A percentile compares a stretch with the other conserved stretches of the same genome.
These are phyloP conservation scores for Tinamus major DNA, from an alignment of 2,797 vertebrate species.

Conservation along the genomic window DNA sequence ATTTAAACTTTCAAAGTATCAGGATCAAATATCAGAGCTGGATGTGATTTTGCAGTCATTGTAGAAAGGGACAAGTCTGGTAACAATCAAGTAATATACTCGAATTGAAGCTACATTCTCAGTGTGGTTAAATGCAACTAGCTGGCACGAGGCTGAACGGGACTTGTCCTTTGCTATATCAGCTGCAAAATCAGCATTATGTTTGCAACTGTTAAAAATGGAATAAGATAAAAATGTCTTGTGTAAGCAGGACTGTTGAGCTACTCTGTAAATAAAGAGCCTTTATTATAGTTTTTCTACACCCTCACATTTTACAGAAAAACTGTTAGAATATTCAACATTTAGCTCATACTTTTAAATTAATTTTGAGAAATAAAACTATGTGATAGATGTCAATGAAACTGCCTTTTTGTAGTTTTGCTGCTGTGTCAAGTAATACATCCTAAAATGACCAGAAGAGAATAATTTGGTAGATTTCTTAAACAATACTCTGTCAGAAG, in stretches of 20 bases:
- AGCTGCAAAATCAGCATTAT: conserved; percentile 37
- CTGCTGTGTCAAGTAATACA: neutral
- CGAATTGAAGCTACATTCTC: neutral
- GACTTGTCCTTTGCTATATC: conserved; percentile 22
- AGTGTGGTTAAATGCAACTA: neutral
- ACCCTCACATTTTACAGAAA: neutral
- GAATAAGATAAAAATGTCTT: conserved; percentile 8
- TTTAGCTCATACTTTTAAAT: neutral
- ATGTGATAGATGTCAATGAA: neutral
- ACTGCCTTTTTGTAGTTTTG: neutral
- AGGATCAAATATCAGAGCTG: neutral
- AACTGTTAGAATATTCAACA: neutral
- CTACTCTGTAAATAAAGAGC: neutral
- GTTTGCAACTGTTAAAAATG: conserved; percentile 27
- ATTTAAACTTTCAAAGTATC: neutral
- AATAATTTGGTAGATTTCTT: neutral
- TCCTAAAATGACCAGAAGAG: neutral
- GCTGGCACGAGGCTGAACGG: neutral
- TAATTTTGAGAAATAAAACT: neutral
- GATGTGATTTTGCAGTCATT: neutral
- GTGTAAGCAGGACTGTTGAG: conserved; percentile 21
- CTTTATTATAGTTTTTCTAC: conserved; percentile 13
- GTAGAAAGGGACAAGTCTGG: neutral
- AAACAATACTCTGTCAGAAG: neutral
- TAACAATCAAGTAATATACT: neutral